Percentiles rank a stretch among this genome's conserved stretches.
Evolutionary conservation across 2,797 vertebrate genomes (phyloP).

Genomic region (Tokudaia muenninki): DNA sequence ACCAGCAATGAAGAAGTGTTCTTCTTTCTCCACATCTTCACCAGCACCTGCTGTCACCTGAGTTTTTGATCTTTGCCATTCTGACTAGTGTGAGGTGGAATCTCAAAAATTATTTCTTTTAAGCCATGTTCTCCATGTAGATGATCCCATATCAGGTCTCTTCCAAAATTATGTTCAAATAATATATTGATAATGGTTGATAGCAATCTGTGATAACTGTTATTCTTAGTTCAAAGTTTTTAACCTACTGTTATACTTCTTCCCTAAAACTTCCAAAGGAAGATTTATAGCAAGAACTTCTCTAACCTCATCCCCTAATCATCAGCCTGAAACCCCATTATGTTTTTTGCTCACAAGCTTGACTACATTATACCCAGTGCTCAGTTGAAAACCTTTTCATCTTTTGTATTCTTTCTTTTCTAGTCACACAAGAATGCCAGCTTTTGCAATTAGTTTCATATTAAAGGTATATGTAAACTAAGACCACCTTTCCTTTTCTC

Average conservation of each 20-base stretch:
- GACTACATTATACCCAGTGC: rapidly evolving
- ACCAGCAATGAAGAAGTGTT: no score
- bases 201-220: neutral
- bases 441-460: neutral
- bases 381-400: neutral
- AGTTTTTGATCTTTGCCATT: no score
- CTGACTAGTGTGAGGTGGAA: no score
- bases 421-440: neutral
- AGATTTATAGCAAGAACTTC: neutral
- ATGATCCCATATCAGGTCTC: neutral
- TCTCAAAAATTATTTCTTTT: neutral
- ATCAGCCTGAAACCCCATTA: neutral
- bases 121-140: neutral
- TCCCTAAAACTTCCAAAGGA: neutral
- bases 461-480: neutral
- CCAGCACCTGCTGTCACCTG: no score
- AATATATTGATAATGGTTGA: neutral
- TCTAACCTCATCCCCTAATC: neutral
- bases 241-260: neutral
- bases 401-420: neutral
- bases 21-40: no score
- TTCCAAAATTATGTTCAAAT: neutral
- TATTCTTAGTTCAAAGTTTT: neutral
- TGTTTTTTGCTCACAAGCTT: neutral
- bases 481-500: neutral